A percentile compares a stretch with the other conserved stretches of the same genome.
Evolutionary conservation across 2,797 vertebrate species (phyloP).

Genomic region (Hozukius guyotensis): DNA sequence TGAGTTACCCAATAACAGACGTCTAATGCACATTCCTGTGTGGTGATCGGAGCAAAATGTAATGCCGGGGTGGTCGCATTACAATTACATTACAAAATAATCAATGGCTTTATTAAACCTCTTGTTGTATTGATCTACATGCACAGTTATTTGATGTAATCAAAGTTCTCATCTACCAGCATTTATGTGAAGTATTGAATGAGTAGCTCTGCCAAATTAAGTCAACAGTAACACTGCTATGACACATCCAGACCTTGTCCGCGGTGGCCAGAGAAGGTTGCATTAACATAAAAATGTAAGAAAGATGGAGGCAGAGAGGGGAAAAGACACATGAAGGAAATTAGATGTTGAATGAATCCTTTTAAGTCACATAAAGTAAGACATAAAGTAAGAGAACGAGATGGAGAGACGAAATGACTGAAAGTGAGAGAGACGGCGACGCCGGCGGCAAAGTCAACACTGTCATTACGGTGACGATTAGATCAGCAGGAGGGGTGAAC

Average conservation of each 20-base stretch:
- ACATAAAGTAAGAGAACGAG: slow-evolving; percentile 18
- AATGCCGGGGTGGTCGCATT: neutral
- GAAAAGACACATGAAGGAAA: neutral
- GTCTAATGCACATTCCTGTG: neutral
- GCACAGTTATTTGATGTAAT: slow-evolving; percentile 31
- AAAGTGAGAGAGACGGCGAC: slow-evolving; percentile 41
- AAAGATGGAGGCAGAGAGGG: neutral
- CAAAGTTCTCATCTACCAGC: slow-evolving; percentile 27
- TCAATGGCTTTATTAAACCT: slow-evolving; percentile 43
- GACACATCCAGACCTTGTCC: neutral
- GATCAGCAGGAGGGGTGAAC: slow-evolving; percentile 67
- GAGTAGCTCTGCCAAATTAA: slow-evolving; percentile 1
- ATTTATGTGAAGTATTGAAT: slow-evolving; percentile 26
- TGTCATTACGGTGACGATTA: slow-evolving; percentile 67
- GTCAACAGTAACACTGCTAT: slow-evolving; percentile 11
- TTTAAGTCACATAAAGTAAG: slow-evolving; percentile 1
- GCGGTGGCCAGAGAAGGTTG: neutral
- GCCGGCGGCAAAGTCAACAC: slow-evolving; percentile 70
- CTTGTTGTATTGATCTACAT: slow-evolving; percentile 54
- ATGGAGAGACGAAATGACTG: slow-evolving; percentile 25
- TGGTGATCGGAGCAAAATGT: slow-evolving; percentile 5
- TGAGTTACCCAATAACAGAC: slow-evolving; percentile 9
- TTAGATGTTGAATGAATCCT: slow-evolving; percentile 14
- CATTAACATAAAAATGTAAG: neutral
- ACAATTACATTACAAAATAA: slow-evolving; percentile 16